Evolutionary conservation across 2,113 vertebrate species (phyloP), one percentile per base, ranked within the genome.

Genomic region (Oncorhynchus masou): DNA sequence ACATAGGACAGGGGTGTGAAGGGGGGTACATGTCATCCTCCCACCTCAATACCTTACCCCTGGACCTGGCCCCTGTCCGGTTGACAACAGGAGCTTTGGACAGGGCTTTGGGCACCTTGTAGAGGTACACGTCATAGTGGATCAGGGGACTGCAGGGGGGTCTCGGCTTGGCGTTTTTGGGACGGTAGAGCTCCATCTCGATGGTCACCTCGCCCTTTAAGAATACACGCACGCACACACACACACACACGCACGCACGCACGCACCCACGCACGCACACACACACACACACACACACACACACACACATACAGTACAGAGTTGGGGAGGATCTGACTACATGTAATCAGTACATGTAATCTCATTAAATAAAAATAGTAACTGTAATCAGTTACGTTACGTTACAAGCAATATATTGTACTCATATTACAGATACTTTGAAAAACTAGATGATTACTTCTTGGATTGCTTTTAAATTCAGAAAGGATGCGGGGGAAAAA

Each of bases 111-210:
- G 90, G 83, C 6, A 66, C 19, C 76, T 75, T 85, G 87, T 76
- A 86, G 51, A 92, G 84, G 81, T 86, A 86, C 62, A 91, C 49
- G 19, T 91, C 85, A 20, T 90, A 90, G 60, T 80, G 79, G 74
- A 83, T 16, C 1, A 31, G 80, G 80, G 12, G 85, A 19, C 45
- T 68, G 79, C 20, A 1, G 31, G 81, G 79, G 8, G 85, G n/a
- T 29, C 69, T 78, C 3, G 66, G 0, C 59, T 76, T 78, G 19
- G 67, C 5, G 27, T 4, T 62, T 75, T 84, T 89, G 79, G 76
- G 67, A n/a, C 91, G 68, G 75, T 85, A 83, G 48, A 93, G 81
- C 82, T 91, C 87, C 82, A 92, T 29, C 45, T 89, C 48, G 27
- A 91, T 88, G 73, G 83, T 87, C 59, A 88, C 88, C 80, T 84